Evolutionary conservation across 1,140 invertebrate genomes (phyloP).

Genomic region (Trachymyrmex cornetzi): DNA sequence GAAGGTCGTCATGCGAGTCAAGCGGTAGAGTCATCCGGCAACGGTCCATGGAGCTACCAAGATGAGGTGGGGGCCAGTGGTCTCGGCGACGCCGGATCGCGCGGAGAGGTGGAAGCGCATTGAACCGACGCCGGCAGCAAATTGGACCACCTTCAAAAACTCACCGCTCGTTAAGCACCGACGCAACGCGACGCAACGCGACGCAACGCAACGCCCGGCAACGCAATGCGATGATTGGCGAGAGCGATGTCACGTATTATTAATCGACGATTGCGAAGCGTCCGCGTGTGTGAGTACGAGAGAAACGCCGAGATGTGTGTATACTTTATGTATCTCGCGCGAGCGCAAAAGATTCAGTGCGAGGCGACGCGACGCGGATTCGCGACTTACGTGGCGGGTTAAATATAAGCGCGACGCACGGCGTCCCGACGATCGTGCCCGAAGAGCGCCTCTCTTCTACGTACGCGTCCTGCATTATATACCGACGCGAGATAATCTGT

Average conservation of each 20-base stretch:
- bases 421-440: constrained; percentile 70
- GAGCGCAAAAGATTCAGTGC: background rate
- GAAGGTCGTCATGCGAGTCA: constrained; percentile 76
- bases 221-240: background rate
- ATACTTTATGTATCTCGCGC: background rate
- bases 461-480: constrained; percentile 41
- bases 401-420: constrained; percentile 71
- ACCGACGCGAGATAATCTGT: background rate
- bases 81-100: constrained; percentile 72
- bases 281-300: background rate
- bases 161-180: constrained; percentile 39
- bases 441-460: constrained; percentile 54
- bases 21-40: constrained; percentile 62
- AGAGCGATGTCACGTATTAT: background rate
- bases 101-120: constrained; percentile 58
- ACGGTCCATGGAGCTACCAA: constrained; percentile 71
- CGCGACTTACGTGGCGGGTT: constrained; percentile 74
- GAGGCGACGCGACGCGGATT: constrained; percentile 34
- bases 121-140: constrained; percentile 63
- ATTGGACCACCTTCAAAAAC: constrained; percentile 73
- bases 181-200: constrained; percentile 15
- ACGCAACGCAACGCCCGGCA: constrained; percentile 5
- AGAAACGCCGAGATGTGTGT: background rate
- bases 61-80: constrained; percentile 52
- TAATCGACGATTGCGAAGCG: constrained; percentile 44